Conservation (phyloP, 1,140 invertebrate genomes). For the Paraescarpia echinospica region DNA sequence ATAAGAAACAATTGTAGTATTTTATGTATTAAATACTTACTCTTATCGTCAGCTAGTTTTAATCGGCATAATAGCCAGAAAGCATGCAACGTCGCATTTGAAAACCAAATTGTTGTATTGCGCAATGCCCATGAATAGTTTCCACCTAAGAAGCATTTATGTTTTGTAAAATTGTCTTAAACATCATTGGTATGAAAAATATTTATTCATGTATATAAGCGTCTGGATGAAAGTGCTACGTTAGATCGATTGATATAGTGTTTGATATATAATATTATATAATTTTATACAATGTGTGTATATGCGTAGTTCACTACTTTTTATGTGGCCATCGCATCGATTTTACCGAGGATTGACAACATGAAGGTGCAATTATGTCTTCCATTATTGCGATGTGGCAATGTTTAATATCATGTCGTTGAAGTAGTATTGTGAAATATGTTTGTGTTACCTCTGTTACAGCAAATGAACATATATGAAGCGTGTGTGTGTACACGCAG, state of each 20-base stretch:
- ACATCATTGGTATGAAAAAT: background rate
- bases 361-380: background rate
- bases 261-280: background rate
- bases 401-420: background rate
- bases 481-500: background rate
- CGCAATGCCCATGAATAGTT: background rate
- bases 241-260: background rate
- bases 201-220: slow-evolving; percentile 2
- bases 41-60: background rate
- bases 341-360: background rate
- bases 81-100: background rate
- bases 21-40: background rate
- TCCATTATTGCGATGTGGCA: background rate
- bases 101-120: background rate
- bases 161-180: background rate
- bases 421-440: background rate
- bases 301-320: background rate
- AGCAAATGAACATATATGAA: background rate
- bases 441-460: background rate
- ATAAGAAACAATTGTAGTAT: background rate
- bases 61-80: background rate
- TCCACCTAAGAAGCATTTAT: background rate
- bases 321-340: background rate
- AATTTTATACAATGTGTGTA: background rate
- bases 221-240: background rate